phyloP scores from a whole-genome alignment of 2,797 vertebrate species.

The Tangara arthus region DNA sequence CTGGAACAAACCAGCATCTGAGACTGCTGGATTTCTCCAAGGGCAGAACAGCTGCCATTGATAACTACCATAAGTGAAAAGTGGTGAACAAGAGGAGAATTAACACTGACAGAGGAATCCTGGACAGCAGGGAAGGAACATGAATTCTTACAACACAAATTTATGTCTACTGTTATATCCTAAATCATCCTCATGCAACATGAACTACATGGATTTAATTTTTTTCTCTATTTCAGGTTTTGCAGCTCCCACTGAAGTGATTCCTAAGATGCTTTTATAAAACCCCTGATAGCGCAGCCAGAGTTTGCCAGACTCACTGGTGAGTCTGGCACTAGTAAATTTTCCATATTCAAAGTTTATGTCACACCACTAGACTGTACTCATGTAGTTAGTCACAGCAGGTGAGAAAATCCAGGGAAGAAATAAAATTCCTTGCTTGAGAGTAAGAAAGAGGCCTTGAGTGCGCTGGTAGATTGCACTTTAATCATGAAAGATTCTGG shows the following conservation, averaged over 20 bases:
- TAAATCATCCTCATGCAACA: neutral
- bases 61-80: neutral
- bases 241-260: neutral
- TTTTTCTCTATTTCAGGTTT: neutral
- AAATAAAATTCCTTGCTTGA: neutral
- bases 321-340: neutral
- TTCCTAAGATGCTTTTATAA: neutral
- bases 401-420: neutral
- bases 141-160: neutral
- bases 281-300: neutral
- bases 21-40: neutral
- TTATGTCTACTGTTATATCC: neutral
- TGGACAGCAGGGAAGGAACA: neutral
- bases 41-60: neutral
- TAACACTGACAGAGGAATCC: neutral
- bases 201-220: neutral
- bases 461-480: neutral
- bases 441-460: neutral
- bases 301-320: neutral
- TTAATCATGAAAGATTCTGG: neutral
- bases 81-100: neutral
- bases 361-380: neutral
- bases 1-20: neutral
- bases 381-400: neutral
- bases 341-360: neutral